phyloP scores from a whole-genome alignment of 2,113 vertebrate species.

The Scolopax mira region DNA sequence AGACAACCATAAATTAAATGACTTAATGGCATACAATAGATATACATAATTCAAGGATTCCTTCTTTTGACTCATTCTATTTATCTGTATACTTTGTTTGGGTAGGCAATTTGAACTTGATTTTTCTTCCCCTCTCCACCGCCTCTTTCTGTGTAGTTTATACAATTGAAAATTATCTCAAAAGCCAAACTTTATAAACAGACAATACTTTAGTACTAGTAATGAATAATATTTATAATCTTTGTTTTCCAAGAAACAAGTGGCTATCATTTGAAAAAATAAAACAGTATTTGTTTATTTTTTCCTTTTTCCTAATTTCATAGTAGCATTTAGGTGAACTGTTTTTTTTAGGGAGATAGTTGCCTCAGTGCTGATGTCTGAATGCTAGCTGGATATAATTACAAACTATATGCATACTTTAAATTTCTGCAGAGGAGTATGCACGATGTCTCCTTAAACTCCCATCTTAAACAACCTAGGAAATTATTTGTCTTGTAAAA shows the following conservation, averaged over 20 bases:
- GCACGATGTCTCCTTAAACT: neutral
- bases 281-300: neutral
- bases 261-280: neutral
- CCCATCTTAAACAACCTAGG: neutral
- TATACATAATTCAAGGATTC: no score
- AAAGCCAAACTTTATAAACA: neutral
- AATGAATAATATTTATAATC: neutral
- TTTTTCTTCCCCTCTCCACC: neutral
- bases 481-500: constrained; percentile 7
- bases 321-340: neutral
- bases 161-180: neutral
- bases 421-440: neutral
- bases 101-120: neutral
- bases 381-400: neutral
- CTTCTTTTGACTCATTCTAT: no score
- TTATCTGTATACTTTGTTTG: neutral
- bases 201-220: neutral
- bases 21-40: neutral
- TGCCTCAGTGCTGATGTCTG: neutral
- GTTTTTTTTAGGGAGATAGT: neutral
- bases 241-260: neutral
- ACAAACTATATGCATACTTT: neutral
- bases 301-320: neutral
- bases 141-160: neutral
- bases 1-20: neutral